phyloP scores from a whole-genome alignment of 2,113 vertebrate genomes.

The Ctenomys sociabilis region DNA sequence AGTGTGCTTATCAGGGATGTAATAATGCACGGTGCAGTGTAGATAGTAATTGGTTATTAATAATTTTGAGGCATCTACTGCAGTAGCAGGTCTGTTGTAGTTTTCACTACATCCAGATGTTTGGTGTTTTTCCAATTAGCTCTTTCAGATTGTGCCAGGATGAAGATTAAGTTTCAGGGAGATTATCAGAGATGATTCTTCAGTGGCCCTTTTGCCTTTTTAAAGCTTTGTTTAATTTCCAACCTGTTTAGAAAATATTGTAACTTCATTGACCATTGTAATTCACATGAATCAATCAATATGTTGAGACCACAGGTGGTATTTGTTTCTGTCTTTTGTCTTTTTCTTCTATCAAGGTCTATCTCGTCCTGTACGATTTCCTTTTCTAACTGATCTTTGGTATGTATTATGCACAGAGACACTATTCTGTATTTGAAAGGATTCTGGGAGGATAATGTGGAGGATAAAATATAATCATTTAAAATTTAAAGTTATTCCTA shows the following conservation, averaged over 20 bases:
- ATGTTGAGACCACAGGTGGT: neutral
- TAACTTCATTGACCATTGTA: neutral
- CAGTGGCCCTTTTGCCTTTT: neutral
- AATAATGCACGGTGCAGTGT: neutral
- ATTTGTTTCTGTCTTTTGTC: neutral
- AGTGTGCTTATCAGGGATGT: neutral
- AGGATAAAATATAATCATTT: neutral
- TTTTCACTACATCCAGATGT: neutral
- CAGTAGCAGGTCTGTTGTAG: neutral
- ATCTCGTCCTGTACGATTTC: neutral
- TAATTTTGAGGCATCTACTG: neutral
- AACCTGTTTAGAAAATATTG: neutral
- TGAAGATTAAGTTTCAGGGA: neutral
- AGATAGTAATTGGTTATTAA: neutral
- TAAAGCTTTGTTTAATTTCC: neutral
- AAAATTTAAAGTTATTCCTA: neutral
- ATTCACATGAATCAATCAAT: neutral
- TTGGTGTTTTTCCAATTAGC: neutral
- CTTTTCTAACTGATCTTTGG: conserved; percentile 7
- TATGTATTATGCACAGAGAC: neutral
- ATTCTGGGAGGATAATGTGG: neutral
- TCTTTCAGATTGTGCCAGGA: neutral
- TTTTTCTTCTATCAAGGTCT: neutral
- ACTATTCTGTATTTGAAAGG: neutral
- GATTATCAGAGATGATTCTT: neutral